phyloP scores from a whole-genome alignment of 1,140 invertebrate species.

The Theocolax elegans region DNA sequence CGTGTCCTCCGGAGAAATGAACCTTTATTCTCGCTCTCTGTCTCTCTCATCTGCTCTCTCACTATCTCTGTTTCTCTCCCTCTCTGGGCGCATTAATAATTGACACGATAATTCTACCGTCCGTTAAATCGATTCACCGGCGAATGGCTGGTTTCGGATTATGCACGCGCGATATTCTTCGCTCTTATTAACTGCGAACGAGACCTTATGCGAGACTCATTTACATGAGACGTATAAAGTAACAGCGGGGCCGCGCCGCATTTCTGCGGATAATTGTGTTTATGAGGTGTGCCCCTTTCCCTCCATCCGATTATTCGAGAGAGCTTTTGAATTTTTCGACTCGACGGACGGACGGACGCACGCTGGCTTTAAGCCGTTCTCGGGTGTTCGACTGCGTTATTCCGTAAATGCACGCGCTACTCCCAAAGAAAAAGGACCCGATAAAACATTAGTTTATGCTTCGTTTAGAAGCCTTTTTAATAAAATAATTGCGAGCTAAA shows the following conservation, averaged over 20 bases:
- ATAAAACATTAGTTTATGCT: too few relatives aligned
- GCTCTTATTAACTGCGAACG: slow-evolving; percentile 42
- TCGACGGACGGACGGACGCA: background rate
- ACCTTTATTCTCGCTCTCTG: slow-evolving; percentile 5
- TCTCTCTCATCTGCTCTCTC: background rate
- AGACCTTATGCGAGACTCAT: slow-evolving; percentile 31
- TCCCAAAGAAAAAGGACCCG: too few relatives aligned
- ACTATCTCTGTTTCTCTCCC: slow-evolving; percentile 8
- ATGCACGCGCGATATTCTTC: slow-evolving; percentile 36
- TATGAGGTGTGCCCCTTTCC: slow-evolving; percentile 31
- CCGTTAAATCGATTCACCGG: slow-evolving; percentile 38
- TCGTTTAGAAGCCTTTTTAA: too few relatives aligned
- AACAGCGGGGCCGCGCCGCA: background rate
- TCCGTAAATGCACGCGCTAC: slow-evolving; percentile 6
- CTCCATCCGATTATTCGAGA: slow-evolving; percentile 25
- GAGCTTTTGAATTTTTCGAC: slow-evolving; percentile 23
- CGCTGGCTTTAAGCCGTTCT: too few relatives aligned
- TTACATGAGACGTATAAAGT: slow-evolving; percentile 41
- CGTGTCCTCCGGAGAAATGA: slow-evolving; percentile 43
- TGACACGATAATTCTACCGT: slow-evolving; percentile 49
- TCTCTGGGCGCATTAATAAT: slow-evolving; percentile 51
- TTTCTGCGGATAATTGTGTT: slow-evolving; percentile 43
- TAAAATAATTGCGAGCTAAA: too few relatives aligned
- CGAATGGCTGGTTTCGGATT: slow-evolving; percentile 18
- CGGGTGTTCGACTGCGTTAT: background rate